Percentiles rank a stretch among this genome's conserved stretches.
Evolutionary conservation across 2,888 invertebrate genomes (phyloP).

Genomic region (Tortrix viridana): DNA sequence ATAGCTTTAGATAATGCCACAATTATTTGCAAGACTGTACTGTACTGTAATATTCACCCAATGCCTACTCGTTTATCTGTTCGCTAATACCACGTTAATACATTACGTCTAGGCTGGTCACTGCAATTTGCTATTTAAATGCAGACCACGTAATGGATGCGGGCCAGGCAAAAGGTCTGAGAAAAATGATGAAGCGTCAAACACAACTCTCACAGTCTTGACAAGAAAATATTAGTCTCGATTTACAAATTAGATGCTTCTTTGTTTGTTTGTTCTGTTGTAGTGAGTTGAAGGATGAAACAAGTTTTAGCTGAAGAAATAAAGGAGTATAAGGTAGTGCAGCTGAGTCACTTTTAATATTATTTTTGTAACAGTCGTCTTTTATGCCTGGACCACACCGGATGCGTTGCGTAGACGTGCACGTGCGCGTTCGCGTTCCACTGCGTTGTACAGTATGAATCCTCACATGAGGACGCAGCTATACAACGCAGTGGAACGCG

Average conservation of each 20-base stretch:
- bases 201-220: not conserved
- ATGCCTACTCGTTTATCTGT: slow-evolving; percentile 6
- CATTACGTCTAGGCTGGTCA: slow-evolving; percentile 36
- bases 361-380: no score
- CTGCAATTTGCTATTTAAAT: slow-evolving; percentile 41
- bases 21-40: slow-evolving; percentile 2
- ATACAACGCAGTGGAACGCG: no score
- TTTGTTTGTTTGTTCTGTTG: slow-evolving; percentile 1
- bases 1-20: no score
- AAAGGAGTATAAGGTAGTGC: no score
- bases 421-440: no score
- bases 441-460: no score
- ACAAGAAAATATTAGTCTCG: not conserved
- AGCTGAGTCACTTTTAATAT: no score
- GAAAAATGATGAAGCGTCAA: slow-evolving; percentile 3
- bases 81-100: slow-evolving; percentile 39
- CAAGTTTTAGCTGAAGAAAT: no score
- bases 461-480: no score
- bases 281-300: no score
- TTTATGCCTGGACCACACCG: no score
- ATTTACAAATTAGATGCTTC: not conserved
- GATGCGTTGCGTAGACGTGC: no score
- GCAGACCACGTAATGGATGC: slow-evolving; percentile 32
- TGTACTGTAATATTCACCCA: not conserved
- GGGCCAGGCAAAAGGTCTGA: not conserved